A percentile compares a stretch with the other conserved stretches of the same genome.
phyloP scores from a whole-genome alignment of 1,140 invertebrate species.

The Rhopalosiphum maidis region DNA sequence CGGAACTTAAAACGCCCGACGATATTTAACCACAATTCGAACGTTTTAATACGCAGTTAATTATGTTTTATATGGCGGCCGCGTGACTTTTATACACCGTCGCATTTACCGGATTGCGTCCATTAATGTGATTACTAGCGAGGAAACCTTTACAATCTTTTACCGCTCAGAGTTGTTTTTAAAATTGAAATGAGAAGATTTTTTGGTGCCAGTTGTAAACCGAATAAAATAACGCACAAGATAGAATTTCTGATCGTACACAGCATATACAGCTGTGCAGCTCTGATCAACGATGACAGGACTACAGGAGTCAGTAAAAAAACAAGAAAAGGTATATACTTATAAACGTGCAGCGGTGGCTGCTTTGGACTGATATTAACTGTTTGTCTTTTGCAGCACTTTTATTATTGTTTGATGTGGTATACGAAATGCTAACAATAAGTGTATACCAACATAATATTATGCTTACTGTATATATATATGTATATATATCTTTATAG shows the following conservation, averaged over 20 bases:
- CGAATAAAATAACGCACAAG: not conserved
- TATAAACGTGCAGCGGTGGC: not conserved
- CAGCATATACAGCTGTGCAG: not conserved
- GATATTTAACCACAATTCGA: conserved; percentile 33
- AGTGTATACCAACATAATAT: not conserved
- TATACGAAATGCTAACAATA: not conserved
- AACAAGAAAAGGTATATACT: not conserved
- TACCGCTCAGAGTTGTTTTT: not conserved
- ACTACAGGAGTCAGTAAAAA: not conserved
- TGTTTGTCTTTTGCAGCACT: not conserved
- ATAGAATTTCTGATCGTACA: not conserved
- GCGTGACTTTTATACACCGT: not conserved
- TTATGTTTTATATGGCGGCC: conserved; percentile 10
- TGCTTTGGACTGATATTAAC: not conserved
- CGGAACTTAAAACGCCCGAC: not conserved
- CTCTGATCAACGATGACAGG: not conserved
- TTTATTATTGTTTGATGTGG: not conserved
- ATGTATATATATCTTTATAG: too few relatives aligned
- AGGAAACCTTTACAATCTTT: conserved; percentile 12
- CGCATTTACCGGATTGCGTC: not conserved
- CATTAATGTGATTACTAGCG: conserved; percentile 26
- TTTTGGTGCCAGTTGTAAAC: not conserved
- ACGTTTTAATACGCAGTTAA: conserved; percentile 31
- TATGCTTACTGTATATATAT: too few relatives aligned
- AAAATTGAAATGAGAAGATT: not conserved